phyloP scores from a whole-genome alignment of 2,113 vertebrate species.

The Hydrochoerus hydrochaeris region DNA sequence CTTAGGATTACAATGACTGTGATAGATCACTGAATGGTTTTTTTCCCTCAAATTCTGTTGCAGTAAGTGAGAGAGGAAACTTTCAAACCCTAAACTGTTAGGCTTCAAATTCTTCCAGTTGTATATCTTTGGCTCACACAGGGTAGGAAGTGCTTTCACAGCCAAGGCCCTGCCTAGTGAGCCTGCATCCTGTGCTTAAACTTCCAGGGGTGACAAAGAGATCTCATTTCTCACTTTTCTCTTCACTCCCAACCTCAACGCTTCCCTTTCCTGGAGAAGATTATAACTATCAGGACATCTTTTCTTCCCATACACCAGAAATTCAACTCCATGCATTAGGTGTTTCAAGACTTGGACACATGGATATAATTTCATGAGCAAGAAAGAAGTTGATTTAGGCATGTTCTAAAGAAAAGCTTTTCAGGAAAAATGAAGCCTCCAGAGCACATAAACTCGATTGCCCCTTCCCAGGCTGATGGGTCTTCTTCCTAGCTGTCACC shows the following conservation, averaged over 20 bases:
- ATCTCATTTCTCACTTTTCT: neutral
- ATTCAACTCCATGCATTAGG: neutral
- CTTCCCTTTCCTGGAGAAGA: neutral
- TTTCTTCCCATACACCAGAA: neutral
- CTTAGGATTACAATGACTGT: neutral
- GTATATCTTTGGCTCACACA: neutral
- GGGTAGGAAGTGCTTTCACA: neutral
- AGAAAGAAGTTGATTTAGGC: slow-evolving; percentile 31
- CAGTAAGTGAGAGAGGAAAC: neutral
- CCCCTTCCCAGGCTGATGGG: neutral
- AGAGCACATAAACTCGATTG: slow-evolving; percentile 40
- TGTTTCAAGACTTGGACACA: slow-evolving; percentile 52
- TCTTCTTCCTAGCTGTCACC: slow-evolving; percentile 57
- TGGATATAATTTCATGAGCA: neutral
- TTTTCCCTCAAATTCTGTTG: neutral
- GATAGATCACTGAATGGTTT: neutral
- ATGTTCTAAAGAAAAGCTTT: slow-evolving; percentile 34
- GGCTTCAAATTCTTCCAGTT: neutral
- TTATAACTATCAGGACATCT: neutral
- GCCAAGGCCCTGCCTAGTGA: neutral
- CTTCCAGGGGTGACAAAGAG: neutral
- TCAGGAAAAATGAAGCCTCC: slow-evolving; percentile 44
- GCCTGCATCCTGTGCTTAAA: neutral
- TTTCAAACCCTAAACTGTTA: neutral
- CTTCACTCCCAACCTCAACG: fast-evolving